Base-by-base conservation (phyloP, 2,797 vertebrate species). In the Hirundo rustica region DNA sequence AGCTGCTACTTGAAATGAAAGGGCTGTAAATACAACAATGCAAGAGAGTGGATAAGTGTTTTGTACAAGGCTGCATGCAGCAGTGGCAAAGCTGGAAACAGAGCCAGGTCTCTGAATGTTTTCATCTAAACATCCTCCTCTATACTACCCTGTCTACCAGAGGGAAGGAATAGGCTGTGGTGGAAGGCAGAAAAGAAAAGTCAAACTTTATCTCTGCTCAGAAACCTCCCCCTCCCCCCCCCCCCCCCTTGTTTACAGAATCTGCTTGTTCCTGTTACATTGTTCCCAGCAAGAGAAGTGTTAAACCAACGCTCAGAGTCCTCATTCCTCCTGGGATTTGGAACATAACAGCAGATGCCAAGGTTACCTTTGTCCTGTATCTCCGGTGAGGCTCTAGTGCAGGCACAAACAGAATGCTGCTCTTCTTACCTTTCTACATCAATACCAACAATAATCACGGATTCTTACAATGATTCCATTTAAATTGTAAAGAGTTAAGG, bases 341-440 rank as follows among this genome's bases (percentile, higher is more conserved):
- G 64, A 81, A 78, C 68, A 27, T 40, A 84, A 75, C 61, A 94
- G 65, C 81, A 93, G 90, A 93, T 86, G 77, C 84, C 64, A 75
- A 75, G 73, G 83, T 94, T 90, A 78, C 85, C 89, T 92, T 92
- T 95, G 77, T 92, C 51, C 48, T 78, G 0, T 85, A 51, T 95
- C 61, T 93, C 42, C 47, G 92, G n/a, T 47, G 51, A 94, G 62
- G 32, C 73, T 95, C 32, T 55, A 78, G 79, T 92, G 66, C 64
- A 87, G 83, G 73, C 64, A 79, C 34, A 86, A 55, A 75, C 58
- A 93, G 48, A 95, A 82, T 50, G 60, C 58, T 54, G 54, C 54
- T 89, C 84, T 95, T 95, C 73, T 91, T 85, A 22, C 36, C 34
- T 42, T 95, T 78, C 57, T 66, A 25, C 10, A 10, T 53, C 29